phyloP scores from a whole-genome alignment of 2,797 vertebrate species.

The Setipinna tenuifilis region DNA sequence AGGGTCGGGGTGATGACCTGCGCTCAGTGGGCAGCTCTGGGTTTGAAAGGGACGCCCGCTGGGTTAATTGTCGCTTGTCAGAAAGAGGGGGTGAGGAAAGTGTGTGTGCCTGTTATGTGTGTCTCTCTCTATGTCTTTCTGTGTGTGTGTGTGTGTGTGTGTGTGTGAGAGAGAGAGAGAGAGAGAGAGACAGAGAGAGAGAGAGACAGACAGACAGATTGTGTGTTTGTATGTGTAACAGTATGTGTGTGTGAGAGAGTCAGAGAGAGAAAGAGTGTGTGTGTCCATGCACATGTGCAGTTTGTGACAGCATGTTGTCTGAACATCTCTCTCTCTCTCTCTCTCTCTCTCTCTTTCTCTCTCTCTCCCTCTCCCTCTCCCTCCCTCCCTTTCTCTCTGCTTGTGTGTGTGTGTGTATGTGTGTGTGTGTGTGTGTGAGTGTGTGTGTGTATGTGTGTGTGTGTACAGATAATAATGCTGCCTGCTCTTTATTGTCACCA shows the following conservation, averaged over 20 bases:
- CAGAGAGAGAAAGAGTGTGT: too few relatives aligned
- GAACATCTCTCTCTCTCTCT: too few relatives aligned
- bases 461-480: slow-evolving; percentile 35
- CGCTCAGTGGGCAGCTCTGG: slow-evolving; percentile 76
- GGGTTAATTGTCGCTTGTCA: slow-evolving; percentile 24
- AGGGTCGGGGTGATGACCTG: slow-evolving; percentile 63
- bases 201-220: too few relatives aligned
- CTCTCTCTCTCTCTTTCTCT: too few relatives aligned
- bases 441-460: not conserved
- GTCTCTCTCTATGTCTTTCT: not conserved
- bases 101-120: not conserved
- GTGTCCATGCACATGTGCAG: too few relatives aligned
- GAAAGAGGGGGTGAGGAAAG: slow-evolving; percentile 69
- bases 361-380: too few relatives aligned
- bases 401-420: too few relatives aligned
- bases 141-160: not conserved
- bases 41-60: slow-evolving; percentile 47
- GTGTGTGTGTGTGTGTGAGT: not conserved
- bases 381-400: too few relatives aligned
- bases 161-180: not conserved
- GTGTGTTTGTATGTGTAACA: too few relatives aligned
- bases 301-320: too few relatives aligned
- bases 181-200: too few relatives aligned
- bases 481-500: slow-evolving; percentile 33
- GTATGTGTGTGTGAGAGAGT: too few relatives aligned